These are phyloP conservation scores for Butorides virescens DNA, from an alignment of 2,113 vertebrate genomes.

Conservation along the genomic window DNA sequence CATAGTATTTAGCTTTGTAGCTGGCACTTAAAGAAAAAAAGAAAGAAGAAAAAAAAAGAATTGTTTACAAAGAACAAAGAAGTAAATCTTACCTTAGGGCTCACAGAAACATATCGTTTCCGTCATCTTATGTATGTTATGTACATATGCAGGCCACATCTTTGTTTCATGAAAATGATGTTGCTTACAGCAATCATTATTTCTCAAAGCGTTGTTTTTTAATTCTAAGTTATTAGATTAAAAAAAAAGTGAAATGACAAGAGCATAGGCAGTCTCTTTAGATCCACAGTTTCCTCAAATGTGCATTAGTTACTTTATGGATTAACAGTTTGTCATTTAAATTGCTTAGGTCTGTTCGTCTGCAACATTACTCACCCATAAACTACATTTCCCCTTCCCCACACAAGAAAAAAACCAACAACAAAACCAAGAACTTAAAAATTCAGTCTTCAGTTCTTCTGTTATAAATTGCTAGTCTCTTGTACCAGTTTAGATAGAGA, in stretches of 20 bases:
- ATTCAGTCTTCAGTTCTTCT: neutral
- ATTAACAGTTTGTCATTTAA: neutral
- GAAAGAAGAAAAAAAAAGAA: neutral
- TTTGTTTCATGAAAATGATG: neutral
- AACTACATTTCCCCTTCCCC: neutral
- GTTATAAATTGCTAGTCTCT: neutral
- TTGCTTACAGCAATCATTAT: neutral
- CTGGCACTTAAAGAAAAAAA: slow-evolving; percentile 82
- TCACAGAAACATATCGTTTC: neutral
- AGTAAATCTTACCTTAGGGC: neutral
- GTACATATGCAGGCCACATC: neutral
- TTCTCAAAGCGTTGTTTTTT: neutral
- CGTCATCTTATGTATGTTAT: neutral
- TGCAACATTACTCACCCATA: neutral
- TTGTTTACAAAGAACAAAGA: neutral
- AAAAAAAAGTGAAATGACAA: neutral
- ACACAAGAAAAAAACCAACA: neutral
- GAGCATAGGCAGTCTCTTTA: neutral
- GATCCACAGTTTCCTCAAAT: neutral
- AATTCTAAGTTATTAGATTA: neutral
- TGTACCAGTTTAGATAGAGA: neutral
- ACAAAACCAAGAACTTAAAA: neutral
- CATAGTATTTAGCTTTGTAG: slow-evolving; percentile 95
- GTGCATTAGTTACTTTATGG: neutral
- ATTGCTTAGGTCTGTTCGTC: neutral